A percentile compares a stretch with the other conserved stretches of the same genome.
Evolutionary conservation across 2,888 invertebrate species (phyloP).

Genomic region (Agrotis segetum): DNA sequence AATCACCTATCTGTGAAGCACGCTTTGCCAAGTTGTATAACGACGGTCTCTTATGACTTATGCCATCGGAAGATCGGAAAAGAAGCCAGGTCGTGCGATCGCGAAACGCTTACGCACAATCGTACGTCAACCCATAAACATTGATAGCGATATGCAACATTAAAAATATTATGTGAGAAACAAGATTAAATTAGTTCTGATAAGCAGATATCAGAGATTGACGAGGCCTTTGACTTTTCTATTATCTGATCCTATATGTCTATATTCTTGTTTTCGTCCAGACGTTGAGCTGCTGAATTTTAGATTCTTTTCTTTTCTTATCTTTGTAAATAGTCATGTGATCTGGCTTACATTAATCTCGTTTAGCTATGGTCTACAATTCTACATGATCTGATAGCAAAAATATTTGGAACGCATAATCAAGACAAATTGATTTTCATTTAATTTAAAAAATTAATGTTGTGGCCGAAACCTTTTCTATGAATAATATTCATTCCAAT

Average conservation of each 20-base stretch:
- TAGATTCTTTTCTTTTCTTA: not conserved
- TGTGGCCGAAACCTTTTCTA: too few species aligned
- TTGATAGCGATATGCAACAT: conserved; percentile 50
- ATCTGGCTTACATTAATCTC: not conserved
- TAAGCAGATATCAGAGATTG: conserved; percentile 41
- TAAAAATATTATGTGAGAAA: conserved; percentile 51
- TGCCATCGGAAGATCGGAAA: conserved; percentile 51
- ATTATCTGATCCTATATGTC: conserved; percentile 42
- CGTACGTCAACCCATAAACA: conserved; percentile 57
- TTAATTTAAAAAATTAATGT: not conserved
- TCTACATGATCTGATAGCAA: not conserved
- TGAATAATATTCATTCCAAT: not conserved
- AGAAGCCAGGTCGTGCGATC: conserved; percentile 59
- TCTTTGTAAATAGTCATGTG: not conserved
- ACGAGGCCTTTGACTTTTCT: conserved; percentile 33
- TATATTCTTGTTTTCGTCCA: conserved; percentile 1
- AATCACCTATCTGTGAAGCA: conserved; percentile 35
- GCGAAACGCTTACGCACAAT: conserved; percentile 56
- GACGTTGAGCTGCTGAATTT: not conserved
- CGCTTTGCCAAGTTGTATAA: conserved; percentile 38
- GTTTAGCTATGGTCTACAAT: not conserved
- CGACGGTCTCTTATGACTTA: conserved; percentile 42
- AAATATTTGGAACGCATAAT: too few species aligned
- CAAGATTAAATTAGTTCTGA: conserved; percentile 36
- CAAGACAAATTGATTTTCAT: not conserved